A percentile compares a stretch with the other conserved stretches of the same genome.
phyloP scores from a whole-genome alignment of 2,113 vertebrate genomes.

The Isurus oxyrinchus region DNA sequence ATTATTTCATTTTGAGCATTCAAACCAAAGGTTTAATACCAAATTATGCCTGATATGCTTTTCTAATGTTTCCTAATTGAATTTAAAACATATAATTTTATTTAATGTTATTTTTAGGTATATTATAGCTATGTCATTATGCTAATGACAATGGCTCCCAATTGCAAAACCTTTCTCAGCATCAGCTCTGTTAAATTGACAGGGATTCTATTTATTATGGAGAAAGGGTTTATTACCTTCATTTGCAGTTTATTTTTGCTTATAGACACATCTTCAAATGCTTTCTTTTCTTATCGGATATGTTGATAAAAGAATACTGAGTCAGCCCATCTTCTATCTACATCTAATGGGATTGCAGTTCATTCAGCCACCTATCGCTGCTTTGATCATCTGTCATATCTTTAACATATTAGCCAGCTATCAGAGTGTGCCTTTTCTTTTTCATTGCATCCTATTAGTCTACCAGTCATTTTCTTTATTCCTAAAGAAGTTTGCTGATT shows the following conservation, averaged over 20 bases:
- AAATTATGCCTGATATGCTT: not conserved
- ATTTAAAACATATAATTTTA: not conserved
- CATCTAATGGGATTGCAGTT: not conserved
- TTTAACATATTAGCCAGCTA: not conserved
- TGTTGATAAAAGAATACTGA: not conserved
- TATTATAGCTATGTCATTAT: not conserved
- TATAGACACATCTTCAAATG: not conserved
- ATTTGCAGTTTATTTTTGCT: not conserved
- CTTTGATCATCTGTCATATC: too few relatives aligned
- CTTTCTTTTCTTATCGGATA: not conserved
- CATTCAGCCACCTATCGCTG: not conserved
- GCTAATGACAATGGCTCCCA: not conserved
- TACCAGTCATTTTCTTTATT: not conserved
- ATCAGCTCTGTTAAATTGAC: not conserved
- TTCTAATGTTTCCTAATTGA: not conserved
- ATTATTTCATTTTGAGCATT: not conserved
- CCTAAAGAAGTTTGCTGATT: not conserved
- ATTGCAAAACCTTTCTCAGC: conserved; percentile 3
- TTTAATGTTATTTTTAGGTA: not conserved
- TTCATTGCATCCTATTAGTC: not conserved
- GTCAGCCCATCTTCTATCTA: not conserved
- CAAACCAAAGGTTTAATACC: not conserved
- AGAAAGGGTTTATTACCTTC: not conserved
- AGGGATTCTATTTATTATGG: not conserved
- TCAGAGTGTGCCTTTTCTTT: not conserved